phyloP scores from a whole-genome alignment of 2,888 invertebrate species.

The Pachymerium ferrugineum region DNA sequence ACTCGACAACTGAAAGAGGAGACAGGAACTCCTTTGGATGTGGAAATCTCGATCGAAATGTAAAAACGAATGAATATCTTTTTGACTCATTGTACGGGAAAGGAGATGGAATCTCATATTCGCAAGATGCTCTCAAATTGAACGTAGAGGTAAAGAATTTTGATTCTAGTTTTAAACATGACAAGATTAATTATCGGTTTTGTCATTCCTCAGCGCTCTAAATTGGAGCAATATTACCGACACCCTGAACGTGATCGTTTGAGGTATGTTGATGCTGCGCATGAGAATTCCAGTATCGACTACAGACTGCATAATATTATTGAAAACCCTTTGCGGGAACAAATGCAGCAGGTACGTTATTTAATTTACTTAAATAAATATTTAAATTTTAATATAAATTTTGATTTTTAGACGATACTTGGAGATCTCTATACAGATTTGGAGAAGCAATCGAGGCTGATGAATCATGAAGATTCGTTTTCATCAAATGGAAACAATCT shows the following conservation, averaged over 20 bases:
- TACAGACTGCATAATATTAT: slow-evolving; percentile 26
- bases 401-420: background rate
- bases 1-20: background rate
- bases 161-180: no score
- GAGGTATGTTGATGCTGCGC: background rate
- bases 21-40: slow-evolving; percentile 27
- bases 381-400: background rate
- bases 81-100: slow-evolving; percentile 26
- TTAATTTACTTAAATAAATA: background rate
- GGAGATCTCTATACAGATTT: slow-evolving; percentile 21
- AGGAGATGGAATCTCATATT: background rate
- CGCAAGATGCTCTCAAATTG: slow-evolving; percentile 17
- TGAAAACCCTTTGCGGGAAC: slow-evolving; percentile 23
- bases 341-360: slow-evolving; percentile 25
- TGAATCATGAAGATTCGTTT: slow-evolving; percentile 20
- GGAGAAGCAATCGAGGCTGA: slow-evolving; percentile 20
- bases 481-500: slow-evolving; percentile 5
- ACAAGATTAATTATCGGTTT: no score
- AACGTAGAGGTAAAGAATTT: background rate
- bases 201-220: slow-evolving; percentile 16
- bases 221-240: slow-evolving; percentile 28
- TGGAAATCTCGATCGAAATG: slow-evolving; percentile 29
- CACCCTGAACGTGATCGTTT: slow-evolving; percentile 19
- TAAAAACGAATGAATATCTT: slow-evolving; percentile 21
- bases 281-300: slow-evolving; percentile 4